Evolutionary conservation across 2,888 invertebrate genomes (phyloP), one percentile per base, ranked within the genome.

Genomic region (Tanypteryx hageni): DNA sequence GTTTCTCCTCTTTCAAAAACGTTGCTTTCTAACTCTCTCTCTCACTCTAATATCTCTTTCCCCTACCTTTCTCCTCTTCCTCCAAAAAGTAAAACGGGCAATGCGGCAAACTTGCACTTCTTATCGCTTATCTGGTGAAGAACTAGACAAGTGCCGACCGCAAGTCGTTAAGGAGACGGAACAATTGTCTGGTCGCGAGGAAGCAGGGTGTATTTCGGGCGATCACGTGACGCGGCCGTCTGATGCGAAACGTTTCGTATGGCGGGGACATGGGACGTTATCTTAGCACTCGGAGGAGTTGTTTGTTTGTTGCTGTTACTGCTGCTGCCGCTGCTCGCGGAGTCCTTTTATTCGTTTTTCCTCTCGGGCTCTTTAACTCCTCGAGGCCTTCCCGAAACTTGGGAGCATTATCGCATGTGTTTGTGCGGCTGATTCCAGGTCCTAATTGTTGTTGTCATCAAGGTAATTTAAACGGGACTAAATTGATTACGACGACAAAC

Each of bases 51-150:
- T 27, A 27, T 27, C 76, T 68, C n/a, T 22, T 68, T 68, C 18
- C 22, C 22, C 13, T 14, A 31, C 27, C 59, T 44, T 64, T 44
- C 22, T 22, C 3, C 27, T 31, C 31, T 64, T 64, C 13, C 64
- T 0, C 44, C 16, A 44, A n/a, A 64, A 16, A 61, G 27, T 13
- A 86, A 59, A 61, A 59, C 44, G 61, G 59, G 89, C 64, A 64
- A 64, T 44, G 64, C 89, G 44, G 89, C 89, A 27, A 31, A 56
- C 31, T 89, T n/a, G 64, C 64, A 64, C 61, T 68, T n/a, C 89
- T 89, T 89, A 89, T 61, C 86, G 61, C 61, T 59, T 31, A 86
- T 89, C 89, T 89, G 76, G 76, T 27, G 27, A 76, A 76, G 76
- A 68, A 68, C 68, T 68, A n/a, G 68, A 76, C 22, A 27, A 76